Base-by-base conservation (phyloP, 2,113 vertebrate species). In the Leptodactylus fuscus region DNA sequence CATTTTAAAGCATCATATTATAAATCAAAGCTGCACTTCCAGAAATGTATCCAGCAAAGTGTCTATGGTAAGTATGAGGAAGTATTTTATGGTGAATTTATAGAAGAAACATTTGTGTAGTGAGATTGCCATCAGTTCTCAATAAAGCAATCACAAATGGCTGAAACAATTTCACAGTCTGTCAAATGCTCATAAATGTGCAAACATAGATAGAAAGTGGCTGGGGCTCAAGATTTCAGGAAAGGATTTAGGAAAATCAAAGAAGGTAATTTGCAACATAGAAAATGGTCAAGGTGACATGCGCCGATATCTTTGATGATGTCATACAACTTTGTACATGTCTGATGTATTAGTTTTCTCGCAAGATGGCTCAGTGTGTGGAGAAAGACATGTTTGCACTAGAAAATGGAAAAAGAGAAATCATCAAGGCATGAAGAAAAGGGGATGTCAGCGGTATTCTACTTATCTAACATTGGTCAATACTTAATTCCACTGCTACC, bases 121-220 rank as follows among this genome's bases (percentile, higher is more conserved):
- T 15, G 34, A 69, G 34, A 69, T 69, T 38, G 65, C 18, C 65
- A 69, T 67, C 62, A 34, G 29, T 34, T 67, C 62, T 67, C 62
- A 5, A 67, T 69, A 22, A 69, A 11, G 65, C 65, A 69, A 69
- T 22, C 32, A 22, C 32, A 69, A 69, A 38, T 69, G 18, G 65
- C 65, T 38, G 65, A 69, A 69, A 38, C 65, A 69, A 69, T 69
- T 67, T 69, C 65, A 69, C 27, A 65, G 16, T 69, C 34, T 38
- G 65, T 69, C 65, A 69, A 69, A 69, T 69, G 32, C 65, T 69
- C 65, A 67, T 38, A 69, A 38, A 69, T 69, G 62, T 67, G 62
- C 62, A 67, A 67, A 34, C 62, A 62, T 27, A 58, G 55, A 58
- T 58, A 62, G 18, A 67, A 67, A 67, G 62, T 36, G 32, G 34